phyloP scores from a whole-genome alignment of 1,140 invertebrate species.

The Danaus plexippus region DNA sequence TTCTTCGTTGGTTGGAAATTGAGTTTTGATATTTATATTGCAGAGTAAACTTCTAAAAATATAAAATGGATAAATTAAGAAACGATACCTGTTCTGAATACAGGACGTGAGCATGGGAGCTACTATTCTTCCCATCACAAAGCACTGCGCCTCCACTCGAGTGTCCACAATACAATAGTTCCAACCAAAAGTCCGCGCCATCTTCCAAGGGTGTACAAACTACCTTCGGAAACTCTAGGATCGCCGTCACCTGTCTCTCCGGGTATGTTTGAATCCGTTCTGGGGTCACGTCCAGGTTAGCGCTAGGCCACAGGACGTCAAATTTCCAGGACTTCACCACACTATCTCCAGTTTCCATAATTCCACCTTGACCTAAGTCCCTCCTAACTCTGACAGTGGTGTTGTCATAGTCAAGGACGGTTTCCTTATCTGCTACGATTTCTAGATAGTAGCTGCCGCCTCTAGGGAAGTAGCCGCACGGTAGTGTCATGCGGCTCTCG shows the following conservation, averaged over 20 bases:
- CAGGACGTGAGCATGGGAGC: conserved; percentile 59
- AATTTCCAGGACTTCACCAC: conserved; percentile 73
- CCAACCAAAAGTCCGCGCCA: conserved; percentile 80
- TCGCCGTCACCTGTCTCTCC: conserved; percentile 78
- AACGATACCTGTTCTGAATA: conserved; percentile 62
- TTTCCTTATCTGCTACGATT: conserved; percentile 60
- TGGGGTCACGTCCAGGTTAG: conserved; percentile 79
- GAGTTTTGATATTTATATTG: no score
- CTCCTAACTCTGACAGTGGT: conserved; percentile 38
- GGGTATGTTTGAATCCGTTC: conserved; percentile 85
- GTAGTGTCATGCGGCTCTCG: conserved; percentile 72
- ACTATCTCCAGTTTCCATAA: conserved; percentile 58
- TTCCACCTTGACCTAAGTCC: conserved; percentile 39
- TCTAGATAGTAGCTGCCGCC: conserved; percentile 73
- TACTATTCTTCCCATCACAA: conserved; percentile 64
- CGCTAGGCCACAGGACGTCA: conserved; percentile 85
- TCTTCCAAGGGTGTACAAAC: conserved; percentile 75
- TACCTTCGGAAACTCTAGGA: conserved; percentile 79
- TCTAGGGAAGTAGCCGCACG: conserved; percentile 79
- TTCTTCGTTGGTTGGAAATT: no score
- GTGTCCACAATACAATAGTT: conserved; percentile 84
- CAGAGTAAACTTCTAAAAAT: no score
- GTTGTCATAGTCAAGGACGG: conserved; percentile 60
- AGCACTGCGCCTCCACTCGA: conserved; percentile 65
- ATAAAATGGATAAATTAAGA: no score